Percentiles rank a stretch among this genome's conserved stretches.
These are phyloP conservation scores for Crossocerus cetratus DNA, from an alignment of 2,888 invertebrate species.

Conservation along the genomic window DNA sequence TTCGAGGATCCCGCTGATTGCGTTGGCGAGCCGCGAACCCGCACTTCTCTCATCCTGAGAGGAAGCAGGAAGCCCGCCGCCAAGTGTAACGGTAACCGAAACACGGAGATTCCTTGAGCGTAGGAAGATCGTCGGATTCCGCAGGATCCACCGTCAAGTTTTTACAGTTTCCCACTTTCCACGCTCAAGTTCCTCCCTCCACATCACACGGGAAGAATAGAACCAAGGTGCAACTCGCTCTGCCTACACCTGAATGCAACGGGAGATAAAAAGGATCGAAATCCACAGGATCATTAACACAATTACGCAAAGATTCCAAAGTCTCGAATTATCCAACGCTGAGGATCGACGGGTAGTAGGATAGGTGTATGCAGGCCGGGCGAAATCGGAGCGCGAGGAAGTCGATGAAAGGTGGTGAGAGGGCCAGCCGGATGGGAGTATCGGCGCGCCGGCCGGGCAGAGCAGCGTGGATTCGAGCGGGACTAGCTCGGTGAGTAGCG, in stretches of 20 bases:
- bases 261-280: background rate
- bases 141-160: too few relatives aligned
- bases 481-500: slow-evolving; percentile 17
- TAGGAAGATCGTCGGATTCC: background rate
- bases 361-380: background rate
- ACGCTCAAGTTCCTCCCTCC: too few relatives aligned
- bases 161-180: too few relatives aligned
- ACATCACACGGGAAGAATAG: too few relatives aligned
- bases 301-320: background rate
- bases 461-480: slow-evolving; percentile 22
- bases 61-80: slow-evolving; percentile 2
- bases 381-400: slow-evolving; percentile 9
- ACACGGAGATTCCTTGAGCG: background rate
- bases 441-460: slow-evolving; percentile 13
- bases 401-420: slow-evolving; percentile 31
- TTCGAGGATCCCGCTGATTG: background rate
- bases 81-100: background rate
- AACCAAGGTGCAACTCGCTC: background rate
- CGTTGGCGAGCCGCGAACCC: background rate
- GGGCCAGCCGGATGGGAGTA: slow-evolving; percentile 52
- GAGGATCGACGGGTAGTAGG: background rate
- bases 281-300: background rate
- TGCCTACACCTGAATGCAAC: background rate
- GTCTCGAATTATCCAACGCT: background rate
- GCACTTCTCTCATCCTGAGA: background rate